Evolutionary conservation across 2,888 invertebrate genomes (phyloP), one percentile per base, ranked within the genome.

Genomic region (Uropetala carovei): DNA sequence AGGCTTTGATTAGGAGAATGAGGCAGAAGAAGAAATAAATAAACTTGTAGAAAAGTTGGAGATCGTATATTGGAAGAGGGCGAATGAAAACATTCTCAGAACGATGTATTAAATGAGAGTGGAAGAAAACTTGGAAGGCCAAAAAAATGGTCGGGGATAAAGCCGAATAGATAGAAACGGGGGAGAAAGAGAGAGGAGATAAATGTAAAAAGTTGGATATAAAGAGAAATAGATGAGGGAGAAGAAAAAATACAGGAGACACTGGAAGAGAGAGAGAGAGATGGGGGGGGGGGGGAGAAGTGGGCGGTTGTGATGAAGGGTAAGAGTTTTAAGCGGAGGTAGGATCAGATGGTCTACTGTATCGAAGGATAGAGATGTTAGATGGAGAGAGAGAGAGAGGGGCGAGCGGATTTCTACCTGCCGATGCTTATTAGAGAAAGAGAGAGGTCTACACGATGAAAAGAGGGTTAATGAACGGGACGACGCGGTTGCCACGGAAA

Each of bases 291-390:
- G n/a, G n/a, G n/a, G n/a, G n/a, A n/a, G n/a, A 64, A 64, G 68
- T 68, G 68, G 68, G 68, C 22, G n/a, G 68, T 9, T 68, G 22
- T 68, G 64, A 64, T 59, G 86, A 27, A 27, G 22, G 86, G 30
- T 30, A 30, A 43, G 60, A 30, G 60, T 9, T 9, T 10, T n/a
- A 83, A 43, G 43, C n/a, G 83, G 83, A 57, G 56, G 11, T 18
- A 60, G 60, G 86, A 58, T 86, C 59, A 27, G 27, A 18, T 57
- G 83, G 18, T 43, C 60, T 30, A 27, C 22, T 86, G 58, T 16
- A n/a, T 22, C 58, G 22, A 27, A 18, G 13, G 86, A 86, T 86
- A 60, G 86, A 86, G 86, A 86, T 30, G 86, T 86, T 86, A 86
- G 14, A 27, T 30, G 18, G 86, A 16, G 60, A 60, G 30, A 59